Conservation (phyloP, 2,113 vertebrate genomes). For the Tonatia bakeri region DNA sequence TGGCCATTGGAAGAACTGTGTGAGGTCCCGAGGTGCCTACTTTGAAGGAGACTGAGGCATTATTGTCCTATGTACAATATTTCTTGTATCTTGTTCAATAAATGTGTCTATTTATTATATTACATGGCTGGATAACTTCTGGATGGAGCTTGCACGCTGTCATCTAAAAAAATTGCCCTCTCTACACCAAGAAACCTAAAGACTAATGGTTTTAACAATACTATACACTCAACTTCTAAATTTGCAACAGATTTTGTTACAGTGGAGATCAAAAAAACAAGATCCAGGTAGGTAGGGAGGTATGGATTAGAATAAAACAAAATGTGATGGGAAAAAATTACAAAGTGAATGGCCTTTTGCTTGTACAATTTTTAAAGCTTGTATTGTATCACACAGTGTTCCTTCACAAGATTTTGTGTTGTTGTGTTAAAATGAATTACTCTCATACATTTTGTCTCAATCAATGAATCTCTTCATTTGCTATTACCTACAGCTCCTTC, state of each 20-base stretch:
- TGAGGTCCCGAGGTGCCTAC: too few species aligned
- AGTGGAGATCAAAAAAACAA: neutral
- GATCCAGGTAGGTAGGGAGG: neutral
- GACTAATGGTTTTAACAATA: neutral
- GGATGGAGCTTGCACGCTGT: neutral
- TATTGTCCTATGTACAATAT: too few species aligned
- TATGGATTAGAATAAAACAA: slow-evolving; percentile 68
- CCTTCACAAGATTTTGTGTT: slow-evolving; percentile 68
- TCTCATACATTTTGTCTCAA: slow-evolving; percentile 72
- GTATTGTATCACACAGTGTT: slow-evolving; percentile 36
- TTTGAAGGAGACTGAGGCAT: too few species aligned
- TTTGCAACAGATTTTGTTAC: slow-evolving; percentile 5
- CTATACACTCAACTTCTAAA: slow-evolving; percentile 10
- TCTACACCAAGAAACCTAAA: neutral
- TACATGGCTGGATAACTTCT: too few species aligned
- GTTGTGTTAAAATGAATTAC: slow-evolving; percentile 70
- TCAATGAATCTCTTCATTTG: slow-evolving; percentile 73
- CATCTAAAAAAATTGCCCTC: neutral
- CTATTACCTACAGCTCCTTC: slow-evolving; percentile 70
- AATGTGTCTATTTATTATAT: too few species aligned
- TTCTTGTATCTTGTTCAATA: too few species aligned
- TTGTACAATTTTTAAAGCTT: slow-evolving; percentile 70
- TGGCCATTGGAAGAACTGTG: too few species aligned
- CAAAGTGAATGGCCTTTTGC: slow-evolving; percentile 51
- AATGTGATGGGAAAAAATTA: slow-evolving; percentile 51